Percentiles rank a stretch among this genome's conserved stretches.
These are phyloP conservation scores for Paratrypauchen microcephalus DNA, from an alignment of 2,797 vertebrate species.

Conservation along the genomic window DNA sequence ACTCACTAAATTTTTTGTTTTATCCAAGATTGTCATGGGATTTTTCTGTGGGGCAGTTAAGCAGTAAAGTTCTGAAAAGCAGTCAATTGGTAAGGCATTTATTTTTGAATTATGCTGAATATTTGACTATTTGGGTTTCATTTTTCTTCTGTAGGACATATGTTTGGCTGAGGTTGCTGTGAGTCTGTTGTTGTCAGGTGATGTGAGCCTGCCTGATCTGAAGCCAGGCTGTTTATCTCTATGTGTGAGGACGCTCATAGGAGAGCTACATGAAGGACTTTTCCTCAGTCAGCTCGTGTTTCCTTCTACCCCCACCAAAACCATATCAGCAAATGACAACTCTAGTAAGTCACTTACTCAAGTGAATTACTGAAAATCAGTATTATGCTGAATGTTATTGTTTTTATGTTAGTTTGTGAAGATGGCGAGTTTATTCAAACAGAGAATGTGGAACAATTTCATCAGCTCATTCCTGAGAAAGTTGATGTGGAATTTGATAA, in stretches of 20 bases:
- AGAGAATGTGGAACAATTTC: conserved; percentile 65
- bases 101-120: neutral
- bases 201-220: conserved; percentile 80
- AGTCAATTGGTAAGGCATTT: conserved; percentile 85
- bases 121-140: neutral
- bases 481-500: conserved; percentile 90
- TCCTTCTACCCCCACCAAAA: conserved; percentile 36
- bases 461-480: conserved; percentile 81
- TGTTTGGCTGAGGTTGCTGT: conserved; percentile 92
- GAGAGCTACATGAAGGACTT: conserved; percentile 91
- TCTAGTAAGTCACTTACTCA: conserved; percentile 34
- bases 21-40: conserved; percentile 81
- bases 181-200: conserved; percentile 84
- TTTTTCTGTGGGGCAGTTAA: conserved; percentile 87
- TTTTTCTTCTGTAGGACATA: conserved; percentile 76
- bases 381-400: neutral
- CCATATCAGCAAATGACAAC: conserved; percentile 1
- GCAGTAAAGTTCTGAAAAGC: conserved; percentile 95
- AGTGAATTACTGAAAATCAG: conserved; percentile 6
- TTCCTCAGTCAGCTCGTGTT: conserved; percentile 85
- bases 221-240: conserved; percentile 78
- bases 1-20: conserved; percentile 5
- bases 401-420: conserved; percentile 54
- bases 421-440: conserved; percentile 60
- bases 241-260: conserved; percentile 81